Conservation (phyloP, 2,888 invertebrate species). For the Rhagophthalmus giganteus region DNA sequence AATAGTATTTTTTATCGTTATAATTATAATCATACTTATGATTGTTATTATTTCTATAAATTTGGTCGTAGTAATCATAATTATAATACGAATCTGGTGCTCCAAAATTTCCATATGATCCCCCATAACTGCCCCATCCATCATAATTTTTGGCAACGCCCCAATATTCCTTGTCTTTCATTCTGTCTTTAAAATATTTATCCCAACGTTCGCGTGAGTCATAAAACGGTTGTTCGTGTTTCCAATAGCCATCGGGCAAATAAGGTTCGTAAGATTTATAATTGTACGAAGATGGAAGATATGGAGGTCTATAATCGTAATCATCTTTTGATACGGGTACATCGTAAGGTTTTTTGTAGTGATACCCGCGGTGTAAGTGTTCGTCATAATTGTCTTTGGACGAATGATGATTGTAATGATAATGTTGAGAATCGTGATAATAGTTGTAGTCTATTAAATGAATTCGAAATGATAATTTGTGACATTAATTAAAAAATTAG, state of each 20-base stretch:
- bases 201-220: constrained; percentile 21
- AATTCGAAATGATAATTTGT: neutral
- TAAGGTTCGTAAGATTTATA: constrained; percentile 41
- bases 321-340: constrained; percentile 6
- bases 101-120: constrained; percentile 59
- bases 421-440: constrained; percentile 4
- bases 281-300: constrained; percentile 35
- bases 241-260: constrained; percentile 34
- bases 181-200: constrained; percentile 36
- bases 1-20: constrained; percentile 35
- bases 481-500: neutral
- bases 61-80: constrained; percentile 21
- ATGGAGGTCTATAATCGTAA: constrained; percentile 28
- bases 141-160: constrained; percentile 48
- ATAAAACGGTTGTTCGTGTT: constrained; percentile 18
- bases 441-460: constrained; percentile 6
- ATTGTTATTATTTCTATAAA: constrained; percentile 25
- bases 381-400: constrained; percentile 15
- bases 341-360: neutral
- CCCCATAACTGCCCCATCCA: constrained; percentile 65
- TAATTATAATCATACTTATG: constrained; percentile 24
- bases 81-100: constrained; percentile 29
- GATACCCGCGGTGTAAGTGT: constrained; percentile 1
- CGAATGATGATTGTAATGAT: constrained; percentile 15
- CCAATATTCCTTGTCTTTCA: constrained; percentile 45